Percentiles rank a stretch among this genome's conserved stretches.
phyloP scores from a whole-genome alignment of 1,140 invertebrate species.

The Diabrotica virgifera region DNA sequence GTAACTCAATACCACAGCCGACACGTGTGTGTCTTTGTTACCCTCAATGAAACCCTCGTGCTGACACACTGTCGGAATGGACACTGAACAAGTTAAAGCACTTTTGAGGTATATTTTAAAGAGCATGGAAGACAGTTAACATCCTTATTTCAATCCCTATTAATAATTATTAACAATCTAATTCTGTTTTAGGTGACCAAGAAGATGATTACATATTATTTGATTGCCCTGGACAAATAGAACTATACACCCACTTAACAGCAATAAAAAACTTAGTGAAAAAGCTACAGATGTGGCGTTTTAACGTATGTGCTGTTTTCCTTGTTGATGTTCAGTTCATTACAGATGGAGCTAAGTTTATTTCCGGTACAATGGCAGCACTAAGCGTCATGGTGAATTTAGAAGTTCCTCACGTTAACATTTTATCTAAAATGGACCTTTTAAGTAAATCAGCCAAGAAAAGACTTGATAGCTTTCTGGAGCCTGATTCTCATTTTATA shows the following conservation, averaged over 20 bases:
- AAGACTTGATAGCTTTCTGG: conserved; percentile 78
- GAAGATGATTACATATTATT: conserved; percentile 96
- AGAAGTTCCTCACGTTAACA: conserved; percentile 90
- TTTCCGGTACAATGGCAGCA: conserved; percentile 89
- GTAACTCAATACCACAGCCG: too few species aligned
- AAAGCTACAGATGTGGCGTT: conserved; percentile 83
- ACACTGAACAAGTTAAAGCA: too few species aligned
- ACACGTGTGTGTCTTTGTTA: too few species aligned
- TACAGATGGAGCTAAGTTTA: conserved; percentile 92
- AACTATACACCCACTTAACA: conserved; percentile 94
- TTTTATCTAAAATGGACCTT: conserved; percentile 95
- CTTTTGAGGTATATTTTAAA: too few species aligned
- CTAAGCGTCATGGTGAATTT: conserved; percentile 95
- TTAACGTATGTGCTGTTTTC: conserved; percentile 88
- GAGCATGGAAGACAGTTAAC: too few species aligned
- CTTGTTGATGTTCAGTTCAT: conserved; percentile 96
- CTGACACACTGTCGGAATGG: too few species aligned
- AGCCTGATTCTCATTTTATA: conserved; percentile 78
- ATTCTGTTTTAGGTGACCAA: conserved; percentile 51
- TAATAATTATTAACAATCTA: too few species aligned
- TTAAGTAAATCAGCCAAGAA: conserved; percentile 78
- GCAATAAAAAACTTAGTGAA: conserved; percentile 82
- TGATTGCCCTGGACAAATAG: conserved; percentile 98
- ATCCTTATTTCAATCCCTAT: too few species aligned
- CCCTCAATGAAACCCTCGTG: too few species aligned